Percentiles rank a stretch among this genome's conserved stretches.
Evolutionary conservation across 2,113 vertebrate species (phyloP).

Genomic region (Malurus melanocephalus): DNA sequence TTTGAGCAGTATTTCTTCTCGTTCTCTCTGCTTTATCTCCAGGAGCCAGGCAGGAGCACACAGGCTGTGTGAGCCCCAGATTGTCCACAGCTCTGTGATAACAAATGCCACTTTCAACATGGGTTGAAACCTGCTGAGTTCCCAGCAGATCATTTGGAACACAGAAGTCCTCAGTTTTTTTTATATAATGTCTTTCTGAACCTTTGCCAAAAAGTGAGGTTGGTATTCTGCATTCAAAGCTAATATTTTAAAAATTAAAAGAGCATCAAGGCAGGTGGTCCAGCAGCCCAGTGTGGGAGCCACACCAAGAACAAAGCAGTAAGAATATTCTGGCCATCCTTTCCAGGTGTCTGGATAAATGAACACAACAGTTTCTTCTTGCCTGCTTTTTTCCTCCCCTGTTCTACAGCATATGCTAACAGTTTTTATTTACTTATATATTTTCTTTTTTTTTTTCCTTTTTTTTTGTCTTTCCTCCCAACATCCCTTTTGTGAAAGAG

Average conservation of each 20-base stretch:
- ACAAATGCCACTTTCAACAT: not conserved
- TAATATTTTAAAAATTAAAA: slow-evolving; percentile 41
- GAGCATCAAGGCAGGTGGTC: not conserved
- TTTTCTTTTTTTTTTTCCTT: not conserved
- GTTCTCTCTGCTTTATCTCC: not conserved
- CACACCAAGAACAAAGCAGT: not conserved
- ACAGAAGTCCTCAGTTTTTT: not conserved
- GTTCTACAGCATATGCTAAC: not conserved
- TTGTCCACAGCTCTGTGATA: rapidly evolving
- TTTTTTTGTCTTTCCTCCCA: not conserved
- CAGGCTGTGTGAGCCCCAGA: not conserved
- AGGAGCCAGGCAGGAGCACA: rapidly evolving
- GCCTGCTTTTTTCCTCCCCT: not conserved
- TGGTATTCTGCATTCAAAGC: slow-evolving; percentile 13
- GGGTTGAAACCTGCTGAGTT: not conserved
- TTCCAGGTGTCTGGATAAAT: not conserved
- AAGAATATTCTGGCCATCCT: not conserved
- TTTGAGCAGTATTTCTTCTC: not conserved
- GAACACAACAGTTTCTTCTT: not conserved
- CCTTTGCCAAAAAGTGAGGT: not conserved
- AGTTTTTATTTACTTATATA: not conserved
- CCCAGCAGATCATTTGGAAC: slow-evolving; percentile 29
- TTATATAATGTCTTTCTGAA: slow-evolving; percentile 34
- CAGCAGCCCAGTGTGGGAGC: not conserved
- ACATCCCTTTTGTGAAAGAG: not conserved